Conservation (phyloP, 1,140 invertebrate species). For the Harlomillsia oculata region DNA sequence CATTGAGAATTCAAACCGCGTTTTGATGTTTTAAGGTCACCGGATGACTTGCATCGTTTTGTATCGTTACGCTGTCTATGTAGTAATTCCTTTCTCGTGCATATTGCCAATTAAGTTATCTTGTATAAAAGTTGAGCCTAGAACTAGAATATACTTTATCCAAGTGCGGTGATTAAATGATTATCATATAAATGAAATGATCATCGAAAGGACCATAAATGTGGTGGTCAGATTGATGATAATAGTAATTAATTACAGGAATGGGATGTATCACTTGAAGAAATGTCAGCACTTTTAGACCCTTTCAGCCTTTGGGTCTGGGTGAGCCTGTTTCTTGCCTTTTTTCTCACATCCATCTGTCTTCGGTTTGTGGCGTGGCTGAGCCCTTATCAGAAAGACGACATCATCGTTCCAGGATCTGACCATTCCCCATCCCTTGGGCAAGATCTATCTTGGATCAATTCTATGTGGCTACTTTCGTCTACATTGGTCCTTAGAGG, state of each 20-base stretch:
- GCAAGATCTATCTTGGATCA: slow-evolving; percentile 29
- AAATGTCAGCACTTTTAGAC: slow-evolving; percentile 22
- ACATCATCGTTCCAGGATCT: slow-evolving; percentile 32
- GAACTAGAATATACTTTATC: no score
- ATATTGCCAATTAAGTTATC: no score
- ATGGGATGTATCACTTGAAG: slow-evolving; percentile 11
- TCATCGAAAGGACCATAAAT: not conserved
- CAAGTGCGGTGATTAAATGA: no score
- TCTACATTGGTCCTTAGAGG: slow-evolving; percentile 32
- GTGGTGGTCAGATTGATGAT: no score
- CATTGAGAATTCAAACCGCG: no score
- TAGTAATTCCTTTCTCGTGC: no score
- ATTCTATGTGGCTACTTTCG: slow-evolving; percentile 33
- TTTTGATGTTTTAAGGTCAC: no score
- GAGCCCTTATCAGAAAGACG: slow-evolving; percentile 34
- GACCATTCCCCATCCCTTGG: slow-evolving; percentile 20
- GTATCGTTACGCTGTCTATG: no score
- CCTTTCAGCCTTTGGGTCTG: slow-evolving; percentile 35
- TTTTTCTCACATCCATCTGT: slow-evolving; percentile 31
- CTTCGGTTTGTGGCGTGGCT: slow-evolving; percentile 33
- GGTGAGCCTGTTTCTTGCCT: slow-evolving; percentile 32
- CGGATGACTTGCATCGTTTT: no score
- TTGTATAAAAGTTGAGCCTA: no score
- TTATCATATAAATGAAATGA: no score
- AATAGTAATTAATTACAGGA: slow-evolving; percentile 13